Evolutionary conservation across 2,888 invertebrate genomes (phyloP).

Genomic region (Ormyrus pomaceus): DNA sequence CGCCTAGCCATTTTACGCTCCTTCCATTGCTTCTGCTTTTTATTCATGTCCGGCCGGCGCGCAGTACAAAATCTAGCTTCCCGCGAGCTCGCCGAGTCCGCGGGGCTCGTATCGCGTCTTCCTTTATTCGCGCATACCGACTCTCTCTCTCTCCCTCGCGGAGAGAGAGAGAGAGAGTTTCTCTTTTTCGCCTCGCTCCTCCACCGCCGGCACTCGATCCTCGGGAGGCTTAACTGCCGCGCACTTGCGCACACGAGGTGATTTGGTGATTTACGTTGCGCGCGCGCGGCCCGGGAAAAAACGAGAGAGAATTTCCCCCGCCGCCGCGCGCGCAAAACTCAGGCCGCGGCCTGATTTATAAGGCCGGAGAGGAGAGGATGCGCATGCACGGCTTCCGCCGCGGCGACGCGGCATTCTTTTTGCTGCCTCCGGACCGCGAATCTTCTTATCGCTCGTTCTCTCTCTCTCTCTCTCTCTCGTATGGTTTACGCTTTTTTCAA

Average conservation of each 20-base stretch:
- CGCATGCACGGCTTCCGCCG: not conserved
- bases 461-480: not conserved
- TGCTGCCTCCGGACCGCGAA: not conserved
- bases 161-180: not conserved
- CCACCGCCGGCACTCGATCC: not conserved
- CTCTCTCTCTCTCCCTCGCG: not conserved
- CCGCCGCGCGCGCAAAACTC: too few relatives aligned
- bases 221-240: constrained; percentile 4
- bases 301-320: not conserved
- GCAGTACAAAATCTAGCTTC: not conserved
- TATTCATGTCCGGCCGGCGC: constrained; percentile 10
- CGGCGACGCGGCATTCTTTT: constrained; percentile 11
- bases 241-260: constrained; percentile 17
- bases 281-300: constrained; percentile 5
- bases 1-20: not conserved
- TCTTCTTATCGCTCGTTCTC: not conserved
- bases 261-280: constrained; percentile 31
- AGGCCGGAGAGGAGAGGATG: not conserved
- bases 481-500: constrained; percentile 29
- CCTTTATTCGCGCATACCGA: not conserved
- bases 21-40: not conserved
- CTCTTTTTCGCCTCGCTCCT: not conserved
- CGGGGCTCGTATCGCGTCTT: not conserved
- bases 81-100: not conserved
- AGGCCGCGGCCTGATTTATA: constrained; percentile 23